A percentile compares a stretch with the other conserved stretches of the same genome.
phyloP scores from a whole-genome alignment of 2,888 invertebrate genomes.

The Xylophagus ater region DNA sequence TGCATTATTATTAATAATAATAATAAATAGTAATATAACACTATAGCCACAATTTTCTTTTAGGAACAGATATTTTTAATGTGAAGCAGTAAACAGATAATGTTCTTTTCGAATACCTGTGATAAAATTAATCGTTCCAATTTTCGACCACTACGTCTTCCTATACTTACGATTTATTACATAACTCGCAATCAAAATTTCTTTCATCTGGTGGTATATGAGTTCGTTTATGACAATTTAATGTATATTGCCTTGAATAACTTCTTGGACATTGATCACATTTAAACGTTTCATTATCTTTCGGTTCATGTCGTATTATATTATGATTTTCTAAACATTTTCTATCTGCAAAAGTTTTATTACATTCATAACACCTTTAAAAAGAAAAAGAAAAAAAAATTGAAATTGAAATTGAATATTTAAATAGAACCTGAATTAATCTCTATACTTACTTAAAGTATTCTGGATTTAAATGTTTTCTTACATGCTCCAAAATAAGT shows the following conservation, averaged over 20 bases:
- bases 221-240: constrained; percentile 33
- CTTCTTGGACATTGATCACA: constrained; percentile 34
- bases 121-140: neutral
- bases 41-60: neutral
- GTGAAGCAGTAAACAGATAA: no score
- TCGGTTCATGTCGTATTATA: constrained; percentile 29
- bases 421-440: neutral
- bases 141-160: no score
- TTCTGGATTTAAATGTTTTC: constrained; percentile 34
- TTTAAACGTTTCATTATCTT: constrained; percentile 29
- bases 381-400: neutral
- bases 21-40: neutral
- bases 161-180: constrained; percentile 28
- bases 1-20: no score
- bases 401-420: neutral
- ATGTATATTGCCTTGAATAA: constrained; percentile 32
- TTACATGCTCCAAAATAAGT: constrained; percentile 33
- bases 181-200: constrained; percentile 26
- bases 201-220: constrained; percentile 31
- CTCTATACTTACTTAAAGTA: constrained; percentile 30
- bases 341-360: constrained; percentile 34
- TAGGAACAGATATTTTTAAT: neutral
- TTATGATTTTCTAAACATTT: constrained; percentile 34
- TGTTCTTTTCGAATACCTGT: no score
- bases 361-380: constrained; percentile 32